Evolutionary conservation across 2,113 vertebrate genomes (phyloP), one percentile per base, ranked within the genome.

Genomic region (Notarius quadriscutis): DNA sequence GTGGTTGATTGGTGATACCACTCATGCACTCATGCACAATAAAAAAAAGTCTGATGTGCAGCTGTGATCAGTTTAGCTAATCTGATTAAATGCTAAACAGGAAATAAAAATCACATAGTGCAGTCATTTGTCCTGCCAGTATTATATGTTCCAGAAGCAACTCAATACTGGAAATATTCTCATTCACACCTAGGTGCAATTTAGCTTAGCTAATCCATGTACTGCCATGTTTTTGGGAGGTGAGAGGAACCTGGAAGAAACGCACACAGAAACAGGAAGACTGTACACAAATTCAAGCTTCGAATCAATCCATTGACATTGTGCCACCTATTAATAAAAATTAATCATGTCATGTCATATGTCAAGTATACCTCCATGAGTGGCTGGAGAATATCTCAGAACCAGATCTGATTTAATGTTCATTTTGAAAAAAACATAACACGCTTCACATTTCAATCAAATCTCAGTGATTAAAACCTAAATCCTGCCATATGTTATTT

Each of bases 51-150:
- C 55, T 41, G 55, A 60, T 41, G 12, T 5, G 18, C 53, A 11
- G 83, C 30, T 30, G 22, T 62, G 72, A 77, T 85, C 34, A 50
- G 34, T 77, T 77, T 51, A 77, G 14, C 71, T 77, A 34, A 63
- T 85, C 84, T 85, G 84, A 75, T 77, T 75, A 62, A 7, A 18
- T 50, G 22, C 12, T n/a, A 60, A 71, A 71, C 6, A 17, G 8
- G 20, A 48, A 53, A 84, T n/a, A 48, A 41, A 75, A 60, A 58
- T 77, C 7, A 41, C 55, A 62, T 7, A 27, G 27, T 77, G 34
- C 8, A 77, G 22, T 60, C 65, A 41, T 30, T 57, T 57, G 51
- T 55, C 27, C 51, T 34, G 18, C 18, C 11, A 72, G 48, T 11
- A 15, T 60, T 58, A 22, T 10, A 20, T 60, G 30, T 60, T 51